These are phyloP conservation scores for Heloderma charlesbogerti DNA, from an alignment of 2,113 vertebrate genomes.

Conservation along the genomic window DNA sequence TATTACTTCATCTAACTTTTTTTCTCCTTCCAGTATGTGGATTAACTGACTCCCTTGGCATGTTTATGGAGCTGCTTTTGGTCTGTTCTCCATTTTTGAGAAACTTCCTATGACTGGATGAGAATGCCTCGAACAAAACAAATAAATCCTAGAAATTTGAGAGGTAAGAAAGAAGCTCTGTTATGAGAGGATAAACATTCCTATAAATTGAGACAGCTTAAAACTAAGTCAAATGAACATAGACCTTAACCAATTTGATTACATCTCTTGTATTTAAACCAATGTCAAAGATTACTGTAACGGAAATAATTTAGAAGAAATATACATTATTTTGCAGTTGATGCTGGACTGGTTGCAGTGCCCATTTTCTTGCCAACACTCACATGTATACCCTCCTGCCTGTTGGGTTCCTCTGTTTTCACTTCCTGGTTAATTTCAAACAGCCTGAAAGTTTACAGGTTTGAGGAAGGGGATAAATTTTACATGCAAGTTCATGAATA, in stretches of 20 bases:
- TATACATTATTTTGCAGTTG: background rate
- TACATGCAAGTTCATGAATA: background rate
- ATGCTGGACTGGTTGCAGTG: background rate
- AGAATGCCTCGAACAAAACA: conserved; percentile 99
- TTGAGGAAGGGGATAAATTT: background rate
- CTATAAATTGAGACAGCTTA: background rate
- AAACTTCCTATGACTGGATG: conserved; percentile 74
- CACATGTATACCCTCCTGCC: too few relatives aligned
- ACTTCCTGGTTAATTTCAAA: background rate
- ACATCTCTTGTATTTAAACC: background rate
- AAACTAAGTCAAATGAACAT: background rate
- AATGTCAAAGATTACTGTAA: background rate
- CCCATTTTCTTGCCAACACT: background rate
- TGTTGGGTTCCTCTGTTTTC: background rate
- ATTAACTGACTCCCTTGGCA: conserved; percentile 75
- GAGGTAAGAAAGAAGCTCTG: conserved; percentile 83
- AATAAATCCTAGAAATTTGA: conserved; percentile 96
- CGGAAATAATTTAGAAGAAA: conserved; percentile 24
- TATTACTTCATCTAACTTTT: background rate
- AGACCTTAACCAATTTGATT: background rate
- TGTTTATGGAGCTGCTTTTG: conserved; percentile 81
- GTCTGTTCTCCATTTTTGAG: conserved; percentile 70
- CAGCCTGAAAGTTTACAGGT: background rate
- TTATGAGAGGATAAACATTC: conserved; percentile 20
- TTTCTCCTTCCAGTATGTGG: conserved; percentile 63